These are phyloP conservation scores for Drosophila paramelanica DNA, from an alignment of 2,888 invertebrate species.

Conservation along the genomic window DNA sequence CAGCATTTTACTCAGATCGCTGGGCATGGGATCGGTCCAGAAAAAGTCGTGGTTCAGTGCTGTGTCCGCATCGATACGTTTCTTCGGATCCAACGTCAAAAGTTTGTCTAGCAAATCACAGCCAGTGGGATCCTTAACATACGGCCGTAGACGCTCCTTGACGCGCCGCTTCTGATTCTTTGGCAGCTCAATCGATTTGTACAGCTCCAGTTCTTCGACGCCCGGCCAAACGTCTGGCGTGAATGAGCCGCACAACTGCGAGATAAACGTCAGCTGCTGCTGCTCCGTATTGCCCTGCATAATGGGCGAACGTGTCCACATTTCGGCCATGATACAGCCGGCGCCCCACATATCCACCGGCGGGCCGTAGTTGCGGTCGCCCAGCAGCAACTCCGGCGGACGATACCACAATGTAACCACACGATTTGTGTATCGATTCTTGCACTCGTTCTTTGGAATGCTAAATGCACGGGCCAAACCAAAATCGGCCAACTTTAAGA, in stretches of 20 bases:
- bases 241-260: slow-evolving; percentile 98
- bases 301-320: slow-evolving; percentile 98
- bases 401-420: slow-evolving; percentile 99
- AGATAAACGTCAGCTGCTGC: slow-evolving; percentile 96
- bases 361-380: slow-evolving; percentile 97
- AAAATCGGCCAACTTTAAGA: slow-evolving; percentile 98
- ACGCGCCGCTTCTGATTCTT: slow-evolving; percentile 94
- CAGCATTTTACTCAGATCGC: slow-evolving; percentile 95
- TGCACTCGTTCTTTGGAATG: slow-evolving; percentile 92
- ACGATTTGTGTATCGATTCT: slow-evolving; percentile 97
- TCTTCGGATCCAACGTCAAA: slow-evolving; percentile 95
- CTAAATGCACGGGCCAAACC: slow-evolving; percentile 98
- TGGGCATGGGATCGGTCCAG: slow-evolving; percentile 98
- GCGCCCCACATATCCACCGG: slow-evolving; percentile 99
- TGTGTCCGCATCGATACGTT: slow-evolving; percentile 94
- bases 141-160: slow-evolving; percentile 93
- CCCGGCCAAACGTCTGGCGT: slow-evolving; percentile 96
- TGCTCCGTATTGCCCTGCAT: slow-evolving; percentile 99
- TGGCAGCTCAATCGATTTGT: slow-evolving; percentile 94
- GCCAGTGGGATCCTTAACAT: slow-evolving; percentile 96
- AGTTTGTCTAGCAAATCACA: slow-evolving; percentile 97
- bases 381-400: slow-evolving; percentile 87
- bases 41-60: slow-evolving; percentile 99
- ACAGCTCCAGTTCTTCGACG: slow-evolving; percentile 94
- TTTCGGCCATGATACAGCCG: slow-evolving; percentile 99